These are phyloP conservation scores for Cheilosia urbana DNA, from an alignment of 2,888 invertebrate genomes.

Conservation along the genomic window DNA sequence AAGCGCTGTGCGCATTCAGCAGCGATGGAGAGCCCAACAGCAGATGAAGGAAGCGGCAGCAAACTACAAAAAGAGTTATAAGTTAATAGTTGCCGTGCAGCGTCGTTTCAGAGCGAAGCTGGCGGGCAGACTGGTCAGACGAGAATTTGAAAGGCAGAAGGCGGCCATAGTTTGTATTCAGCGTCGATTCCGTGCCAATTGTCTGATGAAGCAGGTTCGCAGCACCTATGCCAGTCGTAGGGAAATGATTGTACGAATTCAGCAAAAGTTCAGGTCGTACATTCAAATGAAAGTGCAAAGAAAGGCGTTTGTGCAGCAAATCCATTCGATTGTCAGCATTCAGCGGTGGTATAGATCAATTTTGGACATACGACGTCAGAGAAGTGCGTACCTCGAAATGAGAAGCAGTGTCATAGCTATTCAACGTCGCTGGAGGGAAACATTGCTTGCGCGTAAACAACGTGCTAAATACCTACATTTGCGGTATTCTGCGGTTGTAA, in stretches of 20 bases:
- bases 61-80: constrained; percentile 77
- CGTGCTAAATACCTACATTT: constrained; percentile 76
- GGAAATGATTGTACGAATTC: constrained; percentile 78
- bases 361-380: constrained; percentile 60
- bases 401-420: constrained; percentile 75
- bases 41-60: constrained; percentile 60
- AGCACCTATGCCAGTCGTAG: constrained; percentile 76
- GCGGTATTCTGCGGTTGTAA: constrained; percentile 78
- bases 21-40: constrained; percentile 82
- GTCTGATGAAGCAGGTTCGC: constrained; percentile 76
- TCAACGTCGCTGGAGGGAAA: constrained; percentile 81
- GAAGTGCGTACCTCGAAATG: constrained; percentile 65
- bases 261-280: constrained; percentile 80
- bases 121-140: constrained; percentile 77
- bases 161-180: constrained; percentile 77
- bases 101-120: constrained; percentile 77
- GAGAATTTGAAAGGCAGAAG: constrained; percentile 75
- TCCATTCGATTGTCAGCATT: constrained; percentile 76
- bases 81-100: constrained; percentile 79
- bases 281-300: constrained; percentile 77
- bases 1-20: constrained; percentile 82
- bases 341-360: constrained; percentile 79
- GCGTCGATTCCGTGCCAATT: constrained; percentile 79
- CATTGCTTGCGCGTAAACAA: constrained; percentile 78
- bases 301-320: constrained; percentile 73